A percentile compares a stretch with the other conserved stretches of the same genome.
These are phyloP conservation scores for Morpho deidamia DNA, from an alignment of 2,888 invertebrate species.

Conservation along the genomic window DNA sequence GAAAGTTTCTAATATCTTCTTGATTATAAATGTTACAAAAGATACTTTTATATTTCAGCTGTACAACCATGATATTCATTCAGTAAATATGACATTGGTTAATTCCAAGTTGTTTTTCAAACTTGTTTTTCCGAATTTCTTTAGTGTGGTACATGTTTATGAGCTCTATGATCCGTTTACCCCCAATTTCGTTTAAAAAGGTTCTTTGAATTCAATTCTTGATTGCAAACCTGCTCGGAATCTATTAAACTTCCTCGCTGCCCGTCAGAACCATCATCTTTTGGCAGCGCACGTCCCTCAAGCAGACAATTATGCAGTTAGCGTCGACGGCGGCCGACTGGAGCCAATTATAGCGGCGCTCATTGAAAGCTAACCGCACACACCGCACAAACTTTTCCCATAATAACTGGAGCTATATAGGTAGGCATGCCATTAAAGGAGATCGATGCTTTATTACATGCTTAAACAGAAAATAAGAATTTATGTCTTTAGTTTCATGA, in stretches of 20 bases:
- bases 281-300: not conserved
- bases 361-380: slow-evolving; percentile 28
- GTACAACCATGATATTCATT: too few relatives aligned
- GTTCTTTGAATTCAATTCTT: not conserved
- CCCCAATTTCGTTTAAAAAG: not conserved
- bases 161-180: too few relatives aligned
- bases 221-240: not conserved
- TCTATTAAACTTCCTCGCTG: not conserved
- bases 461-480: not conserved
- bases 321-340: slow-evolving; percentile 16
- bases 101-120: too few relatives aligned
- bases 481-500: not conserved
- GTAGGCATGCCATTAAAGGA: not conserved
- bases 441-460: not conserved
- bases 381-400: slow-evolving; percentile 25
- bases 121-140: too few relatives aligned
- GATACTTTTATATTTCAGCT: too few relatives aligned
- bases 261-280: slow-evolving; percentile 2
- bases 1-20: too few relatives aligned
- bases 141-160: too few relatives aligned
- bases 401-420: slow-evolving; percentile 24
- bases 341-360: slow-evolving; percentile 27
- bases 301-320: slow-evolving; percentile 22
- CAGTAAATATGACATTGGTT: too few relatives aligned
- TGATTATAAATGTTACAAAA: too few relatives aligned